A percentile compares a stretch with the other conserved stretches of the same genome.
phyloP scores from a whole-genome alignment of 2,888 invertebrate genomes.

The Mamestra brassicae region DNA sequence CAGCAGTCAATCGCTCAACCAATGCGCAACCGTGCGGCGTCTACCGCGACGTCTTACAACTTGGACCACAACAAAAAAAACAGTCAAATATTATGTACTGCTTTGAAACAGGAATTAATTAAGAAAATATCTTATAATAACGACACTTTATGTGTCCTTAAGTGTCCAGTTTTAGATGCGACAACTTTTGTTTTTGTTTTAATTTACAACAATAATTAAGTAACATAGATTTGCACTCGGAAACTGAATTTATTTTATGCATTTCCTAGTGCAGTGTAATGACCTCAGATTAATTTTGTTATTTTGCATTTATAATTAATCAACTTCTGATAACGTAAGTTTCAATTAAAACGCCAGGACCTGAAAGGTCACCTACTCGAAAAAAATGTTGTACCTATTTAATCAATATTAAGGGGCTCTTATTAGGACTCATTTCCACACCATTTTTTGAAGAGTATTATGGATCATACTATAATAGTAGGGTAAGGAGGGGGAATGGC shows the following conservation, averaged over 20 bases:
- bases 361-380: background rate
- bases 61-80: conserved; percentile 22
- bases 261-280: conserved; percentile 12
- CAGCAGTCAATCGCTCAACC: too few species aligned
- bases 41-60: background rate
- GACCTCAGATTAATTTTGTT: background rate
- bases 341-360: background rate
- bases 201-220: conserved; percentile 31
- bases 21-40: too few species aligned
- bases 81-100: conserved; percentile 3
- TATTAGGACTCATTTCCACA: too few species aligned
- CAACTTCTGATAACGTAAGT: background rate
- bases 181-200: conserved; percentile 14
- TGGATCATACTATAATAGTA: too few species aligned
- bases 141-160: conserved; percentile 26
- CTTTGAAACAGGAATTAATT: conserved; percentile 36
- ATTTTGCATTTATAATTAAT: too few species aligned
- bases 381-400: too few species aligned
- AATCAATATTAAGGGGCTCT: too few species aligned
- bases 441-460: too few species aligned
- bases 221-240: conserved; percentile 3
- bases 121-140: conserved; percentile 32
- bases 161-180: conserved; percentile 16
- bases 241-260: background rate
- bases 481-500: too few species aligned